Evolutionary conservation across 1,140 invertebrate species (phyloP).

Genomic region (Trissolcus basalis): DNA sequence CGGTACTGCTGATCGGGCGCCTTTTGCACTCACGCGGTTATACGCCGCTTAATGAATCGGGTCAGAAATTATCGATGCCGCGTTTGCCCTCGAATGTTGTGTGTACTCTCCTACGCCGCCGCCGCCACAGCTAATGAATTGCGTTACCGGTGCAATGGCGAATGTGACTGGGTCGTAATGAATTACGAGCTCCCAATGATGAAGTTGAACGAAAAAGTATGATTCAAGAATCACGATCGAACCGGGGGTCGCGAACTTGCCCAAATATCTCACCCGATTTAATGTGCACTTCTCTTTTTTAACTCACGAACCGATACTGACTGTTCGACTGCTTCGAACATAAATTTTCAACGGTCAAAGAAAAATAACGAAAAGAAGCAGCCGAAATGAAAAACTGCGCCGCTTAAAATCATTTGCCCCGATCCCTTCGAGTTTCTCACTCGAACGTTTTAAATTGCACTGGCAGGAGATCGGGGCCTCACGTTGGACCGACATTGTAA

Average conservation of each 20-base stretch:
- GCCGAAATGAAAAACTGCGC: no score
- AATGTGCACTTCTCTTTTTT: neutral
- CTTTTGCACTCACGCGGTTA: no score
- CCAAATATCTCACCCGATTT: neutral
- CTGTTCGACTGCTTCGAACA: neutral
- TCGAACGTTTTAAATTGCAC: no score
- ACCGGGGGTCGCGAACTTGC: neutral
- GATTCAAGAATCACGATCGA: constrained; percentile 20
- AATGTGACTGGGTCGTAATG: constrained; percentile 48
- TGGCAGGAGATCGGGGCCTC: no score
- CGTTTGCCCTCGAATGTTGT: constrained; percentile 49
- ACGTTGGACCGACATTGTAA: constrained; percentile 27
- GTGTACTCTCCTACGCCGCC: constrained; percentile 34
- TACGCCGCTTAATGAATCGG: constrained; percentile 54
- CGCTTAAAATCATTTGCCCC: no score
- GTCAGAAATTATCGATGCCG: constrained; percentile 58
- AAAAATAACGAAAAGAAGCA: no score
- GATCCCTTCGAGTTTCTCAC: no score
- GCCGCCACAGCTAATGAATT: constrained; percentile 52
- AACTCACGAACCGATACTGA: no score
- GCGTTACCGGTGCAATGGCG: constrained; percentile 45
- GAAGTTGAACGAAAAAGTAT: constrained; percentile 38
- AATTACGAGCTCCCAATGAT: constrained; percentile 47
- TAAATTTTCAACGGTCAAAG: neutral
- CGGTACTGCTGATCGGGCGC: constrained; percentile 49